These are phyloP conservation scores for Nomada fucata DNA, from an alignment of 2,888 invertebrate species.

Conservation along the genomic window DNA sequence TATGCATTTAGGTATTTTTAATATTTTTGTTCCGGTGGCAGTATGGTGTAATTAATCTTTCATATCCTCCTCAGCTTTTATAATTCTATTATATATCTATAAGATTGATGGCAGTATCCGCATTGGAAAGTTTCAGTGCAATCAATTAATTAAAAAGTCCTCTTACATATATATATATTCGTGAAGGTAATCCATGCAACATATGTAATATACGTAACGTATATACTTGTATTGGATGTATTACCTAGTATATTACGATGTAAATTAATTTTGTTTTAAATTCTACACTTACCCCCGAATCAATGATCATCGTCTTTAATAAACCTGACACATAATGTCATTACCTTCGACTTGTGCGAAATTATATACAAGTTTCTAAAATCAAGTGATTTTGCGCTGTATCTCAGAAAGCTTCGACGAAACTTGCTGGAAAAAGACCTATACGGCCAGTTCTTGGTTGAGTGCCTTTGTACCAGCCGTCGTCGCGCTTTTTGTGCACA, in stretches of 20 bases:
- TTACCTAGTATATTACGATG: conserved; percentile 1
- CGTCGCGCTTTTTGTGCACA: conserved; percentile 95
- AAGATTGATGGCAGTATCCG: conserved; percentile 72
- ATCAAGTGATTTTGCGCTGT: conserved; percentile 79
- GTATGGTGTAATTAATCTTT: conserved; percentile 69
- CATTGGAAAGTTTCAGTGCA: conserved; percentile 48
- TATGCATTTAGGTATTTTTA: conserved; percentile 21
- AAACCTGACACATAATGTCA: conserved; percentile 7
- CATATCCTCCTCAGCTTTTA: conserved; percentile 34
- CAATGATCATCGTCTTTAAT: conserved; percentile 6
- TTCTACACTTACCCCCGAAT: conserved; percentile 42
- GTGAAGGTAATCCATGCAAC: background rate
- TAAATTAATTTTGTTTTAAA: conserved; percentile 11
- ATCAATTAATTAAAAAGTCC: conserved; percentile 38
- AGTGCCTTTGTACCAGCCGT: conserved; percentile 98
- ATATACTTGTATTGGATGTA: conserved; percentile 16
- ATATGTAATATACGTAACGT: conserved; percentile 13
- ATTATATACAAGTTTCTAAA: conserved; percentile 84
- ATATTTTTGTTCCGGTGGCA: conserved; percentile 65
- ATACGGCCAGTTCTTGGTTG: conserved; percentile 95
- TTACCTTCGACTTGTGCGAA: conserved; percentile 13
- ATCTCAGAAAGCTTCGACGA: conserved; percentile 90
- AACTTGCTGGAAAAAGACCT: conserved; percentile 97
- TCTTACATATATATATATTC: background rate
- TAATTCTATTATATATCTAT: conserved; percentile 34